Percentiles rank a stretch among this genome's conserved stretches.
Conservation (phyloP, 2,113 vertebrate species). For the Anoplopoma fimbria region DNA sequence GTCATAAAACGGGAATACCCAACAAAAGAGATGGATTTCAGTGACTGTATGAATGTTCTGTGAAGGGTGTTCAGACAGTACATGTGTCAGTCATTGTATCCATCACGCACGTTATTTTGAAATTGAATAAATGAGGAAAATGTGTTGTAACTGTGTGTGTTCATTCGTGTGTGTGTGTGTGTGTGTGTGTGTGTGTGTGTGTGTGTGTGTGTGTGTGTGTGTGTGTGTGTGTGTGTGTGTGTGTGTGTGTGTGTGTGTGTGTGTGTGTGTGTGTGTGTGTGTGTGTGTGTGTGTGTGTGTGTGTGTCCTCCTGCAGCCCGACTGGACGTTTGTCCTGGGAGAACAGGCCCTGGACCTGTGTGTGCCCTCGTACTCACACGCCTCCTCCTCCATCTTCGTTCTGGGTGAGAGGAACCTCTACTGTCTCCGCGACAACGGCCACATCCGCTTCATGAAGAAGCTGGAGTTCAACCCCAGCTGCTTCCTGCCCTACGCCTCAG, state of each 20-base stretch:
- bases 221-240: conserved; percentile 15
- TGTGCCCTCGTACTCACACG: conserved; percentile 86
- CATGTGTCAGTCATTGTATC: background rate
- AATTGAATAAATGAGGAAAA: background rate
- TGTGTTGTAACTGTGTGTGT: background rate
- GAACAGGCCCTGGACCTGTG: conserved; percentile 93
- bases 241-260: conserved; percentile 21
- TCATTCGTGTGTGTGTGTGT: conserved; percentile 25
- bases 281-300: conserved; percentile 23
- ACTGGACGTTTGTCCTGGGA: conserved; percentile 94
- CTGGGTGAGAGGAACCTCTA: conserved; percentile 96
- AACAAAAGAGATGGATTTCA: conserved; percentile 1
- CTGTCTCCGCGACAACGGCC: conserved; percentile 95
- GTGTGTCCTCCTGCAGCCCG: conserved; percentile 84
- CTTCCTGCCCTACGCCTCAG: conserved; percentile 94
- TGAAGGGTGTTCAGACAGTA: background rate
- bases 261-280: conserved; percentile 18
- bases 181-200: conserved; percentile 8
- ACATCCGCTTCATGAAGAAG: conserved; percentile 98
- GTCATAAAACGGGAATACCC: background rate
- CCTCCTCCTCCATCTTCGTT: conserved; percentile 89
- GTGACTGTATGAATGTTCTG: background rate
- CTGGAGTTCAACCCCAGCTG: conserved; percentile 95
- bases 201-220: conserved; percentile 30
- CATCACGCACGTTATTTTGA: background rate